phyloP scores from a whole-genome alignment of 2,113 vertebrate genomes.

The Triplophysa rosa region DNA sequence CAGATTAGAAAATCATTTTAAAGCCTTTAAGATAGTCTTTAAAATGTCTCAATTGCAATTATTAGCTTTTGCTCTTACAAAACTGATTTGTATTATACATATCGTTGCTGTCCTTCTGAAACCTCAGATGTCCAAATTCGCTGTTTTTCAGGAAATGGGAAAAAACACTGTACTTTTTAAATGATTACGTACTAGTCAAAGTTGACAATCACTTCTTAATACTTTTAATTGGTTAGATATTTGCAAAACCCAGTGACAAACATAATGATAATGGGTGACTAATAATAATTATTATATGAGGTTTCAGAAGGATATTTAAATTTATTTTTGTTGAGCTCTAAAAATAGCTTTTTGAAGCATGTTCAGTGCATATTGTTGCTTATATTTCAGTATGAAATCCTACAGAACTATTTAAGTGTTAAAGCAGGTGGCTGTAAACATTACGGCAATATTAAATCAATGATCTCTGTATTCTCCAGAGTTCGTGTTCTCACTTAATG shows the following conservation, averaged over 20 bases:
- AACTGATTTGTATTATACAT: not conserved
- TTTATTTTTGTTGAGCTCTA: conserved; percentile 5
- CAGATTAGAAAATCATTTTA: not conserved
- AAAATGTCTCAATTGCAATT: not conserved
- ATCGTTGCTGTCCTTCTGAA: no score
- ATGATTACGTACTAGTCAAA: no score
- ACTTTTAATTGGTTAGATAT: no score
- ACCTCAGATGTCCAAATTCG: no score
- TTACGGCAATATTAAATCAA: not conserved
- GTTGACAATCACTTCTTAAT: no score
- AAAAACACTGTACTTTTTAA: no score
- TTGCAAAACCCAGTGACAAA: no score
- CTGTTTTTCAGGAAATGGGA: no score
- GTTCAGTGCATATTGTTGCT: not conserved
- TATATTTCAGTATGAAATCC: not conserved
- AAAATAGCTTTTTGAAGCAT: no score
- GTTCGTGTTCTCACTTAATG: conserved; percentile 80
- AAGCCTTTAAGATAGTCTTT: not conserved
- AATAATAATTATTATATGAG: no score
- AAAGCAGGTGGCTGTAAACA: not conserved
- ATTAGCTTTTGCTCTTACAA: not conserved
- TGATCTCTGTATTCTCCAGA: conserved; percentile 69
- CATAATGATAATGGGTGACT: no score
- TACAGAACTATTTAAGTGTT: not conserved
- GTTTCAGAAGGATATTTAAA: no score